Evolutionary conservation across 2,113 vertebrate species (phyloP).

Genomic region (Microcebus griseorufus): DNA sequence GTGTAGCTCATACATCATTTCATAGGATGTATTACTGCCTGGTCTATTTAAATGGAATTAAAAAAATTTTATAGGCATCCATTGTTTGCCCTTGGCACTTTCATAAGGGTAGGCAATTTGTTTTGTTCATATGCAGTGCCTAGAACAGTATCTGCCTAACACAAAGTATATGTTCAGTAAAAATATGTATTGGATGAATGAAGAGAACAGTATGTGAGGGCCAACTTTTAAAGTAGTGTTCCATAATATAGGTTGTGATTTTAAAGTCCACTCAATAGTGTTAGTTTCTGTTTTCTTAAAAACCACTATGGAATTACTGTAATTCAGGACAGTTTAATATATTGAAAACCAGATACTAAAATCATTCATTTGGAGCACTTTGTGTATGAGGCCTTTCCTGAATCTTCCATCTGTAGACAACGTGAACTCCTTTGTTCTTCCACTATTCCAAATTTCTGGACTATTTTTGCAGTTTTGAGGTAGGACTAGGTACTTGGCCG

Average conservation of each 20-base stretch:
- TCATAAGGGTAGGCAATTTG: not conserved
- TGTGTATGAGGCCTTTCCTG: not conserved
- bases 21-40: not conserved
- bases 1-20: not conserved
- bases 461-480: not conserved
- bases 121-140: not conserved
- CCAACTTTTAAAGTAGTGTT: not conserved
- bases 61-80: not conserved
- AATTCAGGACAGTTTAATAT: not conserved
- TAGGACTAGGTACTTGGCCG: not conserved
- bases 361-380: not conserved
- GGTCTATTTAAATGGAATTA: not conserved
- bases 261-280: not conserved
- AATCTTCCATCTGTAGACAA: not conserved
- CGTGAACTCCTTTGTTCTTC: not conserved
- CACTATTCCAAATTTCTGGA: constrained; percentile 21
- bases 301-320: not conserved
- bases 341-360: constrained; percentile 10
- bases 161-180: not conserved
- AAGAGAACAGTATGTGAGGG: not conserved
- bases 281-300: constrained; percentile 32
- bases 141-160: not conserved
- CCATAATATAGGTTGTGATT: not conserved
- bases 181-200: not conserved
- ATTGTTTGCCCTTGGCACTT: not conserved